A percentile compares a stretch with the other conserved stretches of the same genome.
These are phyloP conservation scores for Pantala flavescens DNA, from an alignment of 1,140 invertebrate genomes.

Conservation along the genomic window DNA sequence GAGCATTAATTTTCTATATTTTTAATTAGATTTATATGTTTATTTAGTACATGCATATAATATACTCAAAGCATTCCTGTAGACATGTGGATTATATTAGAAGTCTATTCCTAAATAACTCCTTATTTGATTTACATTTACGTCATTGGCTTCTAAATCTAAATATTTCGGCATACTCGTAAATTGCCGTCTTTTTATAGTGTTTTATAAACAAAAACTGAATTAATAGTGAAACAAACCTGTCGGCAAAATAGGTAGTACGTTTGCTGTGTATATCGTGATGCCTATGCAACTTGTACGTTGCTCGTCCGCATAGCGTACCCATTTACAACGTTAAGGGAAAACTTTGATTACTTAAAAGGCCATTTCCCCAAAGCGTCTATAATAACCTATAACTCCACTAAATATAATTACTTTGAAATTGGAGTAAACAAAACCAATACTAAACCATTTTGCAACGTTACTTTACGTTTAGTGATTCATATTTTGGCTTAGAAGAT, in stretches of 20 bases:
- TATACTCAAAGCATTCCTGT: background rate
- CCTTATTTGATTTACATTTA: constrained; percentile 37
- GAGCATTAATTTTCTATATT: no score
- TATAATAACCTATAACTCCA: constrained; percentile 49
- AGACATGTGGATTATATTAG: constrained; percentile 35
- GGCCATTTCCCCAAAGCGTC: constrained; percentile 46
- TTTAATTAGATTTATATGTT: background rate
- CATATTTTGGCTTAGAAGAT: no score
- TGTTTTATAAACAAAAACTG: constrained; percentile 48
- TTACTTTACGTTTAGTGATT: no score
- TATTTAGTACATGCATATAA: background rate
- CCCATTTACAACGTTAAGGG: constrained; percentile 42
- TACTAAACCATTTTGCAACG: no score
- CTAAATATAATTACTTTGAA: no score
- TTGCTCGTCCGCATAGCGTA: constrained; percentile 45
- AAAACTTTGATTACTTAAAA: constrained; percentile 42
- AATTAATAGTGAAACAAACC: constrained; percentile 55
- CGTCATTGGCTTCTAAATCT: constrained; percentile 39
- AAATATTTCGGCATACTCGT: constrained; percentile 48
- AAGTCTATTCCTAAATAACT: constrained; percentile 41
- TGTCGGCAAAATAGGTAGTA: constrained; percentile 31
- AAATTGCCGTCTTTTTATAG: constrained; percentile 52
- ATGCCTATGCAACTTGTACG: constrained; percentile 18
- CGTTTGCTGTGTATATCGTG: constrained; percentile 16
- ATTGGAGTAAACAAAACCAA: no score